A percentile compares a stretch with the other conserved stretches of the same genome.
Evolutionary conservation across 2,888 invertebrate genomes (phyloP).

Genomic region (Hecatera dysodea): DNA sequence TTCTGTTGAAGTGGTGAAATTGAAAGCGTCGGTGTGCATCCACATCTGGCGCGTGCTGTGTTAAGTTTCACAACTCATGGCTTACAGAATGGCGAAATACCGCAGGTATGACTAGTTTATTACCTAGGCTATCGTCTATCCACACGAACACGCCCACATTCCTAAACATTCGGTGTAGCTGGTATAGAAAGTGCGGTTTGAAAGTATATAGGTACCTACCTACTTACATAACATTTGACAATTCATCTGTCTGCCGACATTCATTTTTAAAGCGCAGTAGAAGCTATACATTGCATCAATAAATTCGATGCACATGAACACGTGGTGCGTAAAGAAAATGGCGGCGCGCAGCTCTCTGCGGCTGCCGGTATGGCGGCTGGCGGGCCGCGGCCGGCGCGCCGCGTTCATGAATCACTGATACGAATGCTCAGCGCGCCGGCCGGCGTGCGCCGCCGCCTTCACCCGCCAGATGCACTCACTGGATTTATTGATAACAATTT

Average conservation of each 20-base stretch:
- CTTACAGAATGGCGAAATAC: constrained; percentile 84
- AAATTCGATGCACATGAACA: constrained; percentile 79
- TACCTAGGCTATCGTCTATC: constrained; percentile 32
- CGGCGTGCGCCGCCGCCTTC: constrained; percentile 22
- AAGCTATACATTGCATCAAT: constrained; percentile 57
- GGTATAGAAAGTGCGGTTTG: not conserved
- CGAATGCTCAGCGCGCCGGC: constrained; percentile 32
- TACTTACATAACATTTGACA: constrained; percentile 4
- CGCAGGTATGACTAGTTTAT: constrained; percentile 79
- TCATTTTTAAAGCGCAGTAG: constrained; percentile 23
- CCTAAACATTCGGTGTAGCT: constrained; percentile 32
- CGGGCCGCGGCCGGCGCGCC: constrained; percentile 37
- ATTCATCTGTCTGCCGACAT: constrained; percentile 6
- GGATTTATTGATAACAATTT: constrained; percentile 43
- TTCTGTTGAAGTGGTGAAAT: constrained; percentile 61
- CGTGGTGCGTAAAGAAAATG: constrained; percentile 88
- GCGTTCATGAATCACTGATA: constrained; percentile 69
- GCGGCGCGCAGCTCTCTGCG: constrained; percentile 81
- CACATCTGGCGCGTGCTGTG: constrained; percentile 68
- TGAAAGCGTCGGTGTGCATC: constrained; percentile 61
- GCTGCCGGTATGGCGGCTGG: constrained; percentile 51
- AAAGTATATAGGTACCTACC: not conserved
- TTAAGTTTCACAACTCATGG: constrained; percentile 72
- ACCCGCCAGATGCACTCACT: constrained; percentile 13
- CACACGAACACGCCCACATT: constrained; percentile 50